Conservation (phyloP, 2,113 vertebrate genomes). For the Epinephelus fuscoguttatus region DNA sequence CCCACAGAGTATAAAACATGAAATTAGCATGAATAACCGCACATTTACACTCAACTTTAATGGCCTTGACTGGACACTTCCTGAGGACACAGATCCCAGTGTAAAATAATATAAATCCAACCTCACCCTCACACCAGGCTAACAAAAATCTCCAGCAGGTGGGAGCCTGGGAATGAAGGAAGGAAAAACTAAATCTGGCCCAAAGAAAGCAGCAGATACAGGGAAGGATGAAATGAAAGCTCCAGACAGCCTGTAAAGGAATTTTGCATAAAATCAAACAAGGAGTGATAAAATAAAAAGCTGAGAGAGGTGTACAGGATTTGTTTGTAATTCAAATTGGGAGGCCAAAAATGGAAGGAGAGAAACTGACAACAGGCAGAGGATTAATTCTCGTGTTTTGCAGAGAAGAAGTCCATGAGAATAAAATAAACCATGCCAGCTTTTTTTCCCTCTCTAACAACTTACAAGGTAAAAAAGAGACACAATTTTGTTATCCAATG, state of each 20-base stretch:
- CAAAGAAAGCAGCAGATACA: constrained; percentile 24
- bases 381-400: constrained; percentile 31
- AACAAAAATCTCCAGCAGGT: constrained; percentile 53
- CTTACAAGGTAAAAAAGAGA: constrained; percentile 18
- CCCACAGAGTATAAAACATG: background rate
- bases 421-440: constrained; percentile 22
- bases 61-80: constrained; percentile 47
- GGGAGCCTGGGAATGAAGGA: constrained; percentile 18
- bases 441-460: background rate
- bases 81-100: constrained; percentile 41
- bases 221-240: constrained; percentile 38
- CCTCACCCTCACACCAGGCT: constrained; percentile 35
- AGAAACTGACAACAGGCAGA: constrained; percentile 37
- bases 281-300: constrained; percentile 39
- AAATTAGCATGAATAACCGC: constrained; percentile 35
- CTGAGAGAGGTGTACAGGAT: constrained; percentile 14
- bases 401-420: constrained; percentile 27
- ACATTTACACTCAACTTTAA: constrained; percentile 42
- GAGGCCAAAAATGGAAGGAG: constrained; percentile 39
- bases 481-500: constrained; percentile 5
- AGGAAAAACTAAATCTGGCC: constrained; percentile 1
- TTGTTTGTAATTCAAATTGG: constrained; percentile 45
- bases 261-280: constrained; percentile 51
- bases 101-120: constrained; percentile 53
- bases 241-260: constrained; percentile 23